Base-by-base conservation (phyloP, 2,797 vertebrate species). In the Notolepis coatsorum region DNA sequence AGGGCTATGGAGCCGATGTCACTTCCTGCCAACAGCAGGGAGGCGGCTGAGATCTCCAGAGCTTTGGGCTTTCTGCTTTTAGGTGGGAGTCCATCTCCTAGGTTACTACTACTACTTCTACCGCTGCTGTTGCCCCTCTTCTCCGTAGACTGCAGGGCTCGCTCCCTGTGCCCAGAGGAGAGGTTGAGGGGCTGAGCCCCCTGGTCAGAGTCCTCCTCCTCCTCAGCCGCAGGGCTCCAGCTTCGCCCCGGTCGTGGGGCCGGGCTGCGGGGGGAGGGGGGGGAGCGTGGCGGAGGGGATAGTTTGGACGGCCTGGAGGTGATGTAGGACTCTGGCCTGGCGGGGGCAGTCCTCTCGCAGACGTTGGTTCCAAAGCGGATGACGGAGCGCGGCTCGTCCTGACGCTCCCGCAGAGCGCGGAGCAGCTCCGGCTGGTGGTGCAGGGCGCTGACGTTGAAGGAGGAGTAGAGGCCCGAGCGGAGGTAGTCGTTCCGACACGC, bases 31-130 rank as follows among this genome's bases (percentile, higher is more conserved):
- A 97, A 93, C 65, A 97, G 90, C 85, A 98, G 91, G 51, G 96
- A 95, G 0, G 95, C 94, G 2, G 94, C 86, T 0, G 93, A 93
- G 88, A 98, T 97, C 87, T 98, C 95, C 89, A 97, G 87, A 77
- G 95, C 94, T 94, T 96, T 96, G 89, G 96, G 96, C 77, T 96
- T 98, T 91, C 95, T 97, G 86, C 89, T 94, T 89, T 96, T 97
- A 73, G 95, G 92, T 53, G 93, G 95, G 72, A 95, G 94, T 91
- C 91, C 93, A 71, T 89, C 88, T 86, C 87, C 83, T 33, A 81
- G 84, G 53, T 80, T 67, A 73, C 79, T 62, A 57, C 71, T 80
- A 46, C 84, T 78, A 5, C 66, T 56, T 43, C 24, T 33, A 2
- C 7, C 43, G 7, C 41, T 24, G 48, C 18, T 5, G 62, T 66